Percentiles rank a stretch among this genome's conserved stretches.
Evolutionary conservation across 2,113 vertebrate species (phyloP).

Genomic region (Narcine bancroftii): DNA sequence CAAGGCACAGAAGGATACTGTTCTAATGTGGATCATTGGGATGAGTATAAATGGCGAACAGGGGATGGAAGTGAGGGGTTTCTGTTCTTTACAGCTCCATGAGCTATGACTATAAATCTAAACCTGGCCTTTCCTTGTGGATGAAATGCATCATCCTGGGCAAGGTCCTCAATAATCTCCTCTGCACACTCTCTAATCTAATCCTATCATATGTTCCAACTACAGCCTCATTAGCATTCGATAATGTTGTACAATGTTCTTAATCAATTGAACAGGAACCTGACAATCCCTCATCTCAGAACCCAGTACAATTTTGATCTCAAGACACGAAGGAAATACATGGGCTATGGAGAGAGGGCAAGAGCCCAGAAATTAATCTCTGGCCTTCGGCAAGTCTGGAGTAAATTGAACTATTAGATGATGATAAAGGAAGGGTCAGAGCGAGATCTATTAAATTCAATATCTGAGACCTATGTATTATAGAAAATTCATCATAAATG

Average conservation of each 20-base stretch:
- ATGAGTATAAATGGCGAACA: too few species aligned
- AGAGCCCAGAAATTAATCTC: not conserved
- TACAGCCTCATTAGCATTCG: too few species aligned
- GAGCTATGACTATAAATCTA: too few species aligned
- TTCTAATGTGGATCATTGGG: too few species aligned
- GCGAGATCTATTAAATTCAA: not conserved
- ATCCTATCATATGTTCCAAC: too few species aligned
- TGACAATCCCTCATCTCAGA: not conserved
- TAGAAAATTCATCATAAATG: not conserved
- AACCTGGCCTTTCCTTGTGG: too few species aligned
- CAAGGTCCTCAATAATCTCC: too few species aligned
- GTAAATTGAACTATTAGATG: not conserved
- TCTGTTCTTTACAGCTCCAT: too few species aligned
- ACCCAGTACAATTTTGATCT: not conserved
- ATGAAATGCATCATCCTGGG: too few species aligned
- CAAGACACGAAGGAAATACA: not conserved
- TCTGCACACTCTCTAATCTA: too few species aligned
- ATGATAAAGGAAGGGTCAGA: not conserved
- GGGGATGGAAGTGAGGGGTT: too few species aligned
- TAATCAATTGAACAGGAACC: not conserved
- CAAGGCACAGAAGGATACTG: too few species aligned
- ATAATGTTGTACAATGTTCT: not conserved
- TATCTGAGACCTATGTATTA: not conserved
- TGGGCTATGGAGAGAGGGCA: not conserved
- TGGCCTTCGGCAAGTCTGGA: not conserved